Conservation (phyloP, 2,113 vertebrate species). For the Chaetorhynchus papuensis region DNA sequence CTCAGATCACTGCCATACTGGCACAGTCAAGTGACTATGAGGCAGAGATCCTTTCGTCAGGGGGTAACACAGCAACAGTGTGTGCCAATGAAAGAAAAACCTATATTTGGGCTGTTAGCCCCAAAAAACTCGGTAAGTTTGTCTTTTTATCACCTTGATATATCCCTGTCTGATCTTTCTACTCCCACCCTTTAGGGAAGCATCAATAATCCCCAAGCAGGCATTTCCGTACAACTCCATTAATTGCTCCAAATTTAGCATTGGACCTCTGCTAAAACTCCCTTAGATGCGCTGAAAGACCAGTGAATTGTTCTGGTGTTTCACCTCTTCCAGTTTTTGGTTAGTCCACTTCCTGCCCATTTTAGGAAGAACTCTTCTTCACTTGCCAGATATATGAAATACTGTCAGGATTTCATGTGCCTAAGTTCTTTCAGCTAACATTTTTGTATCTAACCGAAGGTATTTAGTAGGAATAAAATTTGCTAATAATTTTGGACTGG, state of each 20-base stretch:
- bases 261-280: not conserved
- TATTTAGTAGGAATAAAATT: not conserved
- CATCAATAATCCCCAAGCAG: not conserved
- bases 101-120: conserved; percentile 59
- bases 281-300: not conserved
- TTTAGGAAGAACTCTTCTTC: not conserved
- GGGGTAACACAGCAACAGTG: not conserved
- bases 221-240: not conserved
- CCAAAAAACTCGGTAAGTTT: conserved; percentile 51
- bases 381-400: not conserved
- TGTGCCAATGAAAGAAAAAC: conserved; percentile 68
- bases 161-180: not conserved
- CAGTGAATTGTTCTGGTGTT: not conserved
- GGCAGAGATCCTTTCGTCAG: not conserved
- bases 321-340: not conserved
- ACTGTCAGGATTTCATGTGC: not conserved
- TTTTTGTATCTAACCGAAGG: not conserved
- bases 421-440: not conserved
- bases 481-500: not conserved
- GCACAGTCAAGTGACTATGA: conserved; percentile 44
- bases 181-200: not conserved
- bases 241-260: not conserved
- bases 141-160: not conserved
- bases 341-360: not conserved
- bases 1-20: conserved; percentile 57